A percentile compares a stretch with the other conserved stretches of the same genome.
phyloP scores from a whole-genome alignment of 2,888 invertebrate genomes.

The Ornithoptera priamus region DNA sequence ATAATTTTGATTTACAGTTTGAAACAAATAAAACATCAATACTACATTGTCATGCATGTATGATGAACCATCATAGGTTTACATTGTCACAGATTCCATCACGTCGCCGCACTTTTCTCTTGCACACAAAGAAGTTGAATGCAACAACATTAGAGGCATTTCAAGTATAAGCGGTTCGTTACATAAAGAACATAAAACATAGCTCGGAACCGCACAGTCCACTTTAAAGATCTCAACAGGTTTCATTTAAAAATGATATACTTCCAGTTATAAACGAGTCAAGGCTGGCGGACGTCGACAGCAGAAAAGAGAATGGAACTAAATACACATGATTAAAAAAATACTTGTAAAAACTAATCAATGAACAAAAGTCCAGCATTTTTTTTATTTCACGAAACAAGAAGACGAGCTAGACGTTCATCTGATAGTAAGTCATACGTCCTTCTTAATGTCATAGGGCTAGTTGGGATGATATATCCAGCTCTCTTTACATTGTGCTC shows the following conservation, averaged over 20 bases:
- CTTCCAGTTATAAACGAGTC: conserved; percentile 1
- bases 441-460: too few relatives aligned
- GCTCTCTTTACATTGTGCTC: too few relatives aligned
- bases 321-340: neutral
- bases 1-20: too few relatives aligned
- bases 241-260: neutral
- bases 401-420: too few relatives aligned
- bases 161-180: neutral
- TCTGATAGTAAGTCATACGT: too few relatives aligned
- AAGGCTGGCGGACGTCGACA: neutral
- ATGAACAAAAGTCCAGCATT: conserved; percentile 8
- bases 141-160: neutral
- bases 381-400: too few relatives aligned
- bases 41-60: too few relatives aligned
- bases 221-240: conserved; percentile 14
- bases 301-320: conserved; percentile 1
- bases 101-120: neutral
- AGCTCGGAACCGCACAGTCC: conserved; percentile 6
- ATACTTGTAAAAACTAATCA: conserved; percentile 7
- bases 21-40: too few relatives aligned
- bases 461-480: too few relatives aligned
- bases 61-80: too few relatives aligned
- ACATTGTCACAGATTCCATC: neutral
- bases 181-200: conserved; percentile 2
- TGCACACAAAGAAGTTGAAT: neutral